Conservation (phyloP, 2,113 vertebrate genomes). For the Chiloscyllium plagiosum region DNA sequence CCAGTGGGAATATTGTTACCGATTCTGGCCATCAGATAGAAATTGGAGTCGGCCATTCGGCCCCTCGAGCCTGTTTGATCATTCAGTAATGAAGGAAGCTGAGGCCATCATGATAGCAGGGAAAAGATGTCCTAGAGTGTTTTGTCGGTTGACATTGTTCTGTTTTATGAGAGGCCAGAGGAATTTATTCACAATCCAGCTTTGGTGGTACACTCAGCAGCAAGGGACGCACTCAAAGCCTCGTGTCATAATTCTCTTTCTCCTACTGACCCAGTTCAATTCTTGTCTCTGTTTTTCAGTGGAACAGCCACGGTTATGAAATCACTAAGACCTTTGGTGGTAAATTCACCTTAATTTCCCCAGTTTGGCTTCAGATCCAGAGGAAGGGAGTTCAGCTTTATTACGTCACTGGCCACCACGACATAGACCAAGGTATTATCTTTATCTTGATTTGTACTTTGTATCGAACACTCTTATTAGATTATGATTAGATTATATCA, state of each 20-base stretch:
- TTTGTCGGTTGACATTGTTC: not conserved
- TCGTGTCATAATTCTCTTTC: not conserved
- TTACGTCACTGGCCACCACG: conserved; percentile 81
- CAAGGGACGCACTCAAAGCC: not conserved
- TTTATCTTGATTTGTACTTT: not conserved
- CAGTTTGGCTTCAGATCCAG: conserved; percentile 90
- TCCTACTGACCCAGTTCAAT: not conserved
- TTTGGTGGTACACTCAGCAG: not conserved
- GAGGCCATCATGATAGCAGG: not conserved
- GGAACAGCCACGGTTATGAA: conserved; percentile 88
- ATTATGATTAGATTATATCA: too few species aligned
- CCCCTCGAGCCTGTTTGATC: too few species aligned
- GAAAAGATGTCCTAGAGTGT: not conserved
- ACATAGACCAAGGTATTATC: conserved; percentile 75
- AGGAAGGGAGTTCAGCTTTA: conserved; percentile 80
- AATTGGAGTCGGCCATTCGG: too few species aligned
- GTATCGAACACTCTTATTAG: not conserved
- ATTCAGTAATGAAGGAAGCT: not conserved
- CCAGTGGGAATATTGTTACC: not conserved
- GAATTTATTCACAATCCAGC: not conserved
- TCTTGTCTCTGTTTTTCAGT: conserved; percentile 57
- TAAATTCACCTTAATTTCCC: conserved; percentile 77
- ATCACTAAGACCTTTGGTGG: conserved; percentile 77
- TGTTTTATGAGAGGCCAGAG: not conserved
- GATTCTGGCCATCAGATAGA: not conserved